A percentile compares a stretch with the other conserved stretches of the same genome.
Conservation (phyloP, 2,797 vertebrate species). For the Eidolon dupreanum region DNA sequence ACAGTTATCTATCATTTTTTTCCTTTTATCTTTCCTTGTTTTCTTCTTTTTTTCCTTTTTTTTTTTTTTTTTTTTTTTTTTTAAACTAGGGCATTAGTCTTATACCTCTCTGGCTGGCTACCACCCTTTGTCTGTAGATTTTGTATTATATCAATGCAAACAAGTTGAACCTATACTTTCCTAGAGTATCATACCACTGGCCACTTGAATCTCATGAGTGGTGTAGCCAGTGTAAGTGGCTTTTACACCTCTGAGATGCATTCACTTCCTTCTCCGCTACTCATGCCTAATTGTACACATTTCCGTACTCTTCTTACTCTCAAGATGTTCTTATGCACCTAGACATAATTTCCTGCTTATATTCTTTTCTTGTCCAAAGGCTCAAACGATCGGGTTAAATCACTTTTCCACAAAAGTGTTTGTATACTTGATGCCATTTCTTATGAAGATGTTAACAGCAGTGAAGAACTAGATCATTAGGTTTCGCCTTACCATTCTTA, state of each 20-base stretch:
- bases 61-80: not conserved
- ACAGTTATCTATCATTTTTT: not conserved
- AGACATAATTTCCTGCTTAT: not conserved
- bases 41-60: no score
- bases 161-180: not conserved
- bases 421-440: not conserved
- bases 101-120: not conserved
- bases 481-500: not conserved
- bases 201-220: not conserved
- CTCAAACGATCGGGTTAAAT: not conserved
- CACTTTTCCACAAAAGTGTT: not conserved
- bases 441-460: not conserved
- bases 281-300: not conserved
- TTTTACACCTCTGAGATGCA: not conserved
- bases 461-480: not conserved
- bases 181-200: not conserved
- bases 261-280: not conserved
- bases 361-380: slow-evolving; percentile 23
- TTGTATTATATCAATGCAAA: not conserved
- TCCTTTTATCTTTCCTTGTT: no score
- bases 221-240: not conserved
- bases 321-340: not conserved
- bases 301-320: not conserved
- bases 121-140: not conserved
- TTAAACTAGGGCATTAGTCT: not conserved